These are phyloP conservation scores for sheep (Ovis aries) DNA, from an alignment of 2,113 vertebrate genomes.

Conservation along the genomic window DNA sequence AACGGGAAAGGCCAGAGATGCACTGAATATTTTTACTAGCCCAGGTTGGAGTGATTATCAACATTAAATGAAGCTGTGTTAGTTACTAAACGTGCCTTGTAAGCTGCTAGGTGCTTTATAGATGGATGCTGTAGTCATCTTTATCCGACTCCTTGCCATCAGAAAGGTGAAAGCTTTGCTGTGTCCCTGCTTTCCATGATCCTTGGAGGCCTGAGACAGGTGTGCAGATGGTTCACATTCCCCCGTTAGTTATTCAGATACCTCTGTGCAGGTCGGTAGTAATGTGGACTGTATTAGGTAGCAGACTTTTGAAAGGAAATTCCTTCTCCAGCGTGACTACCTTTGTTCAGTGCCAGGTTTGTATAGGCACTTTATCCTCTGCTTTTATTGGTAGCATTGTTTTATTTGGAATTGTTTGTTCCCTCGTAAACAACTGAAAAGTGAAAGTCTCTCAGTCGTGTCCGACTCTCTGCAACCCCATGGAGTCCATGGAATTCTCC, in stretches of 20 bases:
- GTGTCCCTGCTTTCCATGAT: background rate
- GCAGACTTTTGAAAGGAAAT: background rate
- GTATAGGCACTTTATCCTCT: background rate
- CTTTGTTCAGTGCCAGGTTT: background rate
- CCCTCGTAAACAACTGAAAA: background rate
- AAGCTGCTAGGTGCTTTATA: background rate
- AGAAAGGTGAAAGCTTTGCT: background rate
- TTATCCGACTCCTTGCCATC: background rate
- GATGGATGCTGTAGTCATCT: background rate
- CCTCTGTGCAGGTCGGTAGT: background rate
- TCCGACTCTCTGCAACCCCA: background rate
- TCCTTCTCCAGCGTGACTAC: background rate
- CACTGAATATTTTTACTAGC: background rate
- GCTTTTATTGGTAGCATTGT: background rate
- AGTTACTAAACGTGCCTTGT: background rate
- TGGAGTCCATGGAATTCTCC: background rate
- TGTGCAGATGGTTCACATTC: background rate
- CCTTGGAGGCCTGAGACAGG: background rate
- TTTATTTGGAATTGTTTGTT: background rate
- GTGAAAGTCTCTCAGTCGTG: background rate
- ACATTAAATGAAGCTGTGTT: background rate
- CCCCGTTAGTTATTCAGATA: background rate
- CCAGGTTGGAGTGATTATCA: background rate
- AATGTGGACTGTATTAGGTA: background rate
- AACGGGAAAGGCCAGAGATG: background rate